phyloP scores from a whole-genome alignment of 2,888 invertebrate genomes.

The Zygogramma bicolorata region DNA sequence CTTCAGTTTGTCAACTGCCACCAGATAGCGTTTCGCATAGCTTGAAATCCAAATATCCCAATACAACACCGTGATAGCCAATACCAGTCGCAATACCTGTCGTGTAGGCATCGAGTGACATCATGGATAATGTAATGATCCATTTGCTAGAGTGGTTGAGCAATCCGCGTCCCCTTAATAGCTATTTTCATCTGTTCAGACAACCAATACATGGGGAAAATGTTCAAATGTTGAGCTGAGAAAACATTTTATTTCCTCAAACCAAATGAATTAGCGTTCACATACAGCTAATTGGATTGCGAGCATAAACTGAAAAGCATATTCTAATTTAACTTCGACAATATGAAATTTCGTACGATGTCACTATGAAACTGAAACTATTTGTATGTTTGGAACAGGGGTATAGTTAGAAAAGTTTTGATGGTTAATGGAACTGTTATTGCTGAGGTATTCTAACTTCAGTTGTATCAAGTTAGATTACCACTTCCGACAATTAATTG shows the following conservation, averaged over 20 bases:
- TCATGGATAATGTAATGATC: too few relatives aligned
- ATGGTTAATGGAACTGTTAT: neutral
- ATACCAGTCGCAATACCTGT: too few relatives aligned
- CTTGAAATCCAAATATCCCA: too few relatives aligned
- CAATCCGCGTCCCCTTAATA: too few relatives aligned
- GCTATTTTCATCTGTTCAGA: too few relatives aligned
- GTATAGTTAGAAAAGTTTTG: neutral
- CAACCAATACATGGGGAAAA: too few relatives aligned
- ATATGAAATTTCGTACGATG: neutral
- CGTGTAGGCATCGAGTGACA: too few relatives aligned
- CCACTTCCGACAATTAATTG: neutral
- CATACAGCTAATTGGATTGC: neutral
- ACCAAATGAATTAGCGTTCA: too few relatives aligned
- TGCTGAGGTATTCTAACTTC: neutral
- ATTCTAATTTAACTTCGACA: neutral
- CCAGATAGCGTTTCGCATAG: too few relatives aligned
- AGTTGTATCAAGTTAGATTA: conserved; percentile 9
- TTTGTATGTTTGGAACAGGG: neutral
- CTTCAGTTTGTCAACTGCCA: too few relatives aligned
- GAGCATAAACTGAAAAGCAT: neutral
- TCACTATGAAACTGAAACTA: conserved; percentile 1
- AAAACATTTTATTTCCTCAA: neutral
- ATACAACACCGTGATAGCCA: too few relatives aligned
- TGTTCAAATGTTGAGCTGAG: neutral
- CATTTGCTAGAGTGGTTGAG: too few relatives aligned